phyloP scores from a whole-genome alignment of 2,113 vertebrate species.

The Polypterus bichir region DNA sequence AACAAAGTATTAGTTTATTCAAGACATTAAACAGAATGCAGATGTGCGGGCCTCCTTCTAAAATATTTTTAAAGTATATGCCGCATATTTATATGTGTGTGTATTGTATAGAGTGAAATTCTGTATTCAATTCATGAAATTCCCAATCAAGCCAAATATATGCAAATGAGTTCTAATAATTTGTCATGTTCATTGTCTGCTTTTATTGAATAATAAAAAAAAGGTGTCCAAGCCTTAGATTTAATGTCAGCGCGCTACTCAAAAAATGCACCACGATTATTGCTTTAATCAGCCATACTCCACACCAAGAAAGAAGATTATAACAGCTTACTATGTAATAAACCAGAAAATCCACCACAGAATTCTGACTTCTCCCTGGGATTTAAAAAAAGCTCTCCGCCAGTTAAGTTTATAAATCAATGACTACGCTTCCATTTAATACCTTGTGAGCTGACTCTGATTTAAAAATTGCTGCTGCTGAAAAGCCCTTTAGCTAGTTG shows the following conservation, averaged over 20 bases:
- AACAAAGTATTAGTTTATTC: no score
- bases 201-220: no score
- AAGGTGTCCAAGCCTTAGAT: no score
- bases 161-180: no score
- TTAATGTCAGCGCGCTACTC: background rate
- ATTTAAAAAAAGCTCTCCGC: constrained; percentile 1
- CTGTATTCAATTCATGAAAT: no score
- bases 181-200: no score
- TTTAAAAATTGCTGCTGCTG: background rate
- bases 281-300: background rate
- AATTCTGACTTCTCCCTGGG: background rate
- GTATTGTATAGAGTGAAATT: no score
- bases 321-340: background rate
- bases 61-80: no score
- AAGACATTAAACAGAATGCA: no score
- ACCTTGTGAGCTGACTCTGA: constrained; percentile 1
- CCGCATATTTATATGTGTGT: no score
- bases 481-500: constrained; percentile 4
- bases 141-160: no score
- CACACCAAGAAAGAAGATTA: constrained; percentile 2
- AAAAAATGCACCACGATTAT: background rate
- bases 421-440: background rate
- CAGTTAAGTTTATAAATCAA: constrained; percentile 7
- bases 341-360: background rate
- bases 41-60: no score